Evolutionary conservation across 2,113 vertebrate species (phyloP).

Genomic region (Grammomys surdaster): DNA sequence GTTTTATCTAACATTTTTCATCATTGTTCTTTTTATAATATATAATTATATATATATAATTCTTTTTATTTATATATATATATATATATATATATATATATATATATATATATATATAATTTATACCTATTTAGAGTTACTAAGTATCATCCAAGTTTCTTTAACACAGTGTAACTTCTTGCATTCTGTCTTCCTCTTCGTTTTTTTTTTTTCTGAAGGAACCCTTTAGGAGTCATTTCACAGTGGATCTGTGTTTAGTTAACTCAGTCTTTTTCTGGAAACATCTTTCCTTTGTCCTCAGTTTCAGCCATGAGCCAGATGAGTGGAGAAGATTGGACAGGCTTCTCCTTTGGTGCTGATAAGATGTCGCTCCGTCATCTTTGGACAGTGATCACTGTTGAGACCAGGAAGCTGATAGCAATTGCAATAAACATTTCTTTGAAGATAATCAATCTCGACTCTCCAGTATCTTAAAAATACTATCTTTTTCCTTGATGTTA

Average conservation of each 20-base stretch:
- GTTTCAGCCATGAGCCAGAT: slow-evolving; percentile 12
- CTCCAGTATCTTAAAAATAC: slow-evolving; percentile 22
- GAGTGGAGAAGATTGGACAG: neutral
- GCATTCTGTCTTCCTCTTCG: neutral
- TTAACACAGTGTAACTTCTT: neutral
- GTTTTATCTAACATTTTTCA: neutral
- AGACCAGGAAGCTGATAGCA: neutral
- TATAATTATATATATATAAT: neutral
- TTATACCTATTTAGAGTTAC: neutral
- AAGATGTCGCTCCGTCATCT: neutral
- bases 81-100: neutral
- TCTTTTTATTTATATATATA: neutral
- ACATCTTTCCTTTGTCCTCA: slow-evolving; percentile 14
- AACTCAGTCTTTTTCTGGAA: slow-evolving; percentile 49
- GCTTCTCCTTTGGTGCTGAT: neutral
- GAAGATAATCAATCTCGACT: slow-evolving; percentile 49
- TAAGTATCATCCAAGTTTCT: neutral
- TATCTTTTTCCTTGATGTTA: slow-evolving; percentile 35
- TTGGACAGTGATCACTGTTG: neutral
- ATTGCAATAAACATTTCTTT: slow-evolving; percentile 58
- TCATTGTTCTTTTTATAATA: neutral
- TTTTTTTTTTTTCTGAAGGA: slow-evolving; percentile 13
- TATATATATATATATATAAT: too few species aligned
- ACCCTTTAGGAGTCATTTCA: slow-evolving; percentile 1
- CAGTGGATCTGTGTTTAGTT: slow-evolving; percentile 55